phyloP scores from a whole-genome alignment of 2,888 invertebrate genomes.

The Ichneumon xanthorius region DNA sequence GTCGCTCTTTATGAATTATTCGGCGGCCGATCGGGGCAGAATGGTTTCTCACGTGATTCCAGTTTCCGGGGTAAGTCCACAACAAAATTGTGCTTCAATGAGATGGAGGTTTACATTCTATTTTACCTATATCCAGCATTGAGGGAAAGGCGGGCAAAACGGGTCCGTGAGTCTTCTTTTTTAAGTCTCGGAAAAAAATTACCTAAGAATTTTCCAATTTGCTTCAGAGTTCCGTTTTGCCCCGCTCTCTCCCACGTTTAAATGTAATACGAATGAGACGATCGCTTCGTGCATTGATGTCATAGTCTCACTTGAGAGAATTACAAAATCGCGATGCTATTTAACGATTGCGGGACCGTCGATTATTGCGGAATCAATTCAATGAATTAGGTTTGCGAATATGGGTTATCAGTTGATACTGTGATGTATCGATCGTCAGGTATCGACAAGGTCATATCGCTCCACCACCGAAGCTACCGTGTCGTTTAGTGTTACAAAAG shows the following conservation, averaged over 20 bases:
- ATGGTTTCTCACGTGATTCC: constrained; percentile 81
- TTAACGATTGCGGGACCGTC: constrained; percentile 21
- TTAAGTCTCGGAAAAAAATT: background rate
- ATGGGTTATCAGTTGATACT: constrained; percentile 64
- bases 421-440: constrained; percentile 63
- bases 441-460: constrained; percentile 64
- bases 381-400: constrained; percentile 40
- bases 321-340: background rate
- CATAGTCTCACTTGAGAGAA: background rate
- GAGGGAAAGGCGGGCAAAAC: too few relatives aligned
- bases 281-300: background rate
- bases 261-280: background rate
- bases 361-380: constrained; percentile 32
- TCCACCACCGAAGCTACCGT: constrained; percentile 8
- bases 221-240: background rate
- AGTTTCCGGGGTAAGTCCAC: constrained; percentile 78
- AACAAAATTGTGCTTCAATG: background rate
- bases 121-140: background rate
- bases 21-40: constrained; percentile 74
- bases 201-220: too few relatives aligned
- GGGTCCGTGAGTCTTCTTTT: too few relatives aligned
- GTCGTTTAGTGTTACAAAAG: constrained; percentile 61
- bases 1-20: constrained; percentile 79
- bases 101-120: background rate
- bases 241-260: background rate